A percentile compares a stretch with the other conserved stretches of the same genome.
Conservation (phyloP, 2,113 vertebrate genomes). For the Macquaria australasica region DNA sequence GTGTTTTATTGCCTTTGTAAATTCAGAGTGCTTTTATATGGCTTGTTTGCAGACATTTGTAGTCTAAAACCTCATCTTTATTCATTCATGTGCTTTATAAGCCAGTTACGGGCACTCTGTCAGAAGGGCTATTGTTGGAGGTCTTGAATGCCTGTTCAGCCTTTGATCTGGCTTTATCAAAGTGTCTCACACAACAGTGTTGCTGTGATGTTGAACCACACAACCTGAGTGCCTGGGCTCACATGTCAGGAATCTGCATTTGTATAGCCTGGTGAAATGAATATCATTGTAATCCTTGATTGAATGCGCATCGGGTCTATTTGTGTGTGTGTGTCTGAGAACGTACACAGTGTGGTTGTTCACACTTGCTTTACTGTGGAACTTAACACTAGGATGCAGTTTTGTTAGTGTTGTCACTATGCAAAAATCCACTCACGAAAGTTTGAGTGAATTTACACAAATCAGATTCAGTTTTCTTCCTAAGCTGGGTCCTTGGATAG, state of each 20-base stretch:
- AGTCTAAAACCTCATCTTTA: constrained; percentile 49
- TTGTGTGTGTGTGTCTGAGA: constrained; percentile 20
- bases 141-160: constrained; percentile 66
- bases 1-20: constrained; percentile 10
- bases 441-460: no score
- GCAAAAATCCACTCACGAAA: not conserved
- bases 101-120: constrained; percentile 57
- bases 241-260: constrained; percentile 70
- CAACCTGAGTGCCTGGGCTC: constrained; percentile 53
- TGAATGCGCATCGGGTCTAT: constrained; percentile 31
- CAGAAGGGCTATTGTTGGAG: constrained; percentile 65
- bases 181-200: constrained; percentile 60
- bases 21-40: constrained; percentile 14
- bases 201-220: constrained; percentile 64
- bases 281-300: constrained; percentile 52
- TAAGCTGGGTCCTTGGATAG: not conserved
- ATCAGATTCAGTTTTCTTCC: not conserved
- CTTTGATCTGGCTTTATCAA: constrained; percentile 78
- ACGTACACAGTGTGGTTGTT: not conserved
- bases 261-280: constrained; percentile 65
- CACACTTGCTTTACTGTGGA: constrained; percentile 20
- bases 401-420: not conserved
- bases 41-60: constrained; percentile 31
- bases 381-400: constrained; percentile 1
- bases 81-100: constrained; percentile 52